Evolutionary conservation across 2,888 invertebrate genomes (phyloP).

Genomic region (Deroplatys truncata): DNA sequence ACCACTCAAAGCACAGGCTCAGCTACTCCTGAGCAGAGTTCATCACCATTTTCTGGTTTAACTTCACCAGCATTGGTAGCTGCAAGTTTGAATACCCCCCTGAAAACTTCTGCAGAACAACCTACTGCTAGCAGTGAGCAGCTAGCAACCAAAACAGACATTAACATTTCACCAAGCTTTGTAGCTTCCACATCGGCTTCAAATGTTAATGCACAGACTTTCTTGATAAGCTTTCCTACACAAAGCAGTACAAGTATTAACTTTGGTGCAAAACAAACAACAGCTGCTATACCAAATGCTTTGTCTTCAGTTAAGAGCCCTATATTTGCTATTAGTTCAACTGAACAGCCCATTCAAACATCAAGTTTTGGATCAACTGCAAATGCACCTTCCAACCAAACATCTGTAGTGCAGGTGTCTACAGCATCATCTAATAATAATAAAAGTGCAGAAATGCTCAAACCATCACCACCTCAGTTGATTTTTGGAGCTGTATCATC

Average conservation of each 20-base stretch:
- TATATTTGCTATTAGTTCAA: background rate
- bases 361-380: background rate
- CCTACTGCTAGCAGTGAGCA: background rate
- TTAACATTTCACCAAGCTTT: background rate
- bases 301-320: background rate
- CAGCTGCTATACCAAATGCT: background rate
- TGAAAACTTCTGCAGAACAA: background rate
- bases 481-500: background rate
- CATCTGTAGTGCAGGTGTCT: background rate
- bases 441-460: background rate
- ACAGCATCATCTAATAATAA: background rate
- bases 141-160: background rate
- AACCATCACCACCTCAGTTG: background rate
- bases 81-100: background rate
- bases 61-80: background rate
- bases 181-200: background rate
- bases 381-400: background rate
- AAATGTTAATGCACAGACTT: background rate
- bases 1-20: too few relatives aligned
- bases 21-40: background rate
- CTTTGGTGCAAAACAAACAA: background rate
- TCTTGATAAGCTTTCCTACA: background rate
- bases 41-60: background rate
- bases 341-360: background rate
- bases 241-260: background rate